These are phyloP conservation scores for Cecidostiba fungosa DNA, from an alignment of 2,888 invertebrate species.

Conservation along the genomic window DNA sequence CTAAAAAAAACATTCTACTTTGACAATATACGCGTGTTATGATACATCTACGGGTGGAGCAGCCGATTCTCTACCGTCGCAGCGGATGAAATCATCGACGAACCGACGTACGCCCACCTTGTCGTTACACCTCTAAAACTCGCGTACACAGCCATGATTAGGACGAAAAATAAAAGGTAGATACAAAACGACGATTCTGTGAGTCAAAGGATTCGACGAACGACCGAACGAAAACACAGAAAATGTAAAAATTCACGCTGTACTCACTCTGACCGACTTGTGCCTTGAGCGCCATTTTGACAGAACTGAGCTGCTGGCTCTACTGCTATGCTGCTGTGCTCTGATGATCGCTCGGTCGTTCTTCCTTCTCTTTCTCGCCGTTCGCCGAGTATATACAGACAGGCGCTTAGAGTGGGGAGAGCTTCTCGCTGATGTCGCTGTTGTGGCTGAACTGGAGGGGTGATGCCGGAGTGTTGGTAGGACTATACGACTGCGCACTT, in stretches of 20 bases:
- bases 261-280: constrained; percentile 94
- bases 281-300: constrained; percentile 92
- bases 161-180: background rate
- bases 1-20: background rate
- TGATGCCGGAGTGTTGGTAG: background rate
- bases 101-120: constrained; percentile 67
- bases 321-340: constrained; percentile 19
- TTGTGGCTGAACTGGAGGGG: no score
- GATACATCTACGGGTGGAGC: constrained; percentile 55
- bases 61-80: constrained; percentile 63
- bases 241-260: constrained; percentile 64
- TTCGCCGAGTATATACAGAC: constrained; percentile 1
- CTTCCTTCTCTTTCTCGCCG: constrained; percentile 12
- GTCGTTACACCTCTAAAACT: background rate
- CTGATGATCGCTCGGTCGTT: background rate
- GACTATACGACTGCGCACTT: background rate
- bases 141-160: background rate
- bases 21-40: background rate
- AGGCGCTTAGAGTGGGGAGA: background rate
- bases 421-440: background rate
- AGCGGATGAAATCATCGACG: constrained; percentile 73
- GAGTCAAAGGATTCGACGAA: background rate
- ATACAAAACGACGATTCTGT: background rate
- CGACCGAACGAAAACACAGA: background rate
- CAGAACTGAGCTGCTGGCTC: constrained; percentile 67